A percentile compares a stretch with the other conserved stretches of the same genome.
Evolutionary conservation across 2,888 invertebrate species (phyloP).

Genomic region (Eutolmus rufibarbis): DNA sequence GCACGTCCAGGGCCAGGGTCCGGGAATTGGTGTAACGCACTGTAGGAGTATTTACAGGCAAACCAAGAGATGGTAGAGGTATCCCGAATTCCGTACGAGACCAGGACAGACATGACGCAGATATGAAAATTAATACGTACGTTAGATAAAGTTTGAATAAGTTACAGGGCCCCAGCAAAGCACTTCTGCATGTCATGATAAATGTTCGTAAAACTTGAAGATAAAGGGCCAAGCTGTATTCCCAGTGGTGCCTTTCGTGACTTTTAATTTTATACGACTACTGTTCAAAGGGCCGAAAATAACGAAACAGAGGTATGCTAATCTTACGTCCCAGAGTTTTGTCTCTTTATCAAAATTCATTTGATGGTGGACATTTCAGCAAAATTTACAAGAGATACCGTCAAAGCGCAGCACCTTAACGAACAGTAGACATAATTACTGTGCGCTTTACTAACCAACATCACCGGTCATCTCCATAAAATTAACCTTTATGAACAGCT

Average conservation of each 20-base stretch:
- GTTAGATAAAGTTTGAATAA: slow-evolving; percentile 38
- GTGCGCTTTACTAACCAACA: not conserved
- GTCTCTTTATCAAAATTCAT: not conserved
- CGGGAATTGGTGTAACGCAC: not conserved
- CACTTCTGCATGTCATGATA: slow-evolving; percentile 26
- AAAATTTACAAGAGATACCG: not conserved
- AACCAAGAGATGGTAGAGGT: not conserved
- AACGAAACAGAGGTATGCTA: not conserved
- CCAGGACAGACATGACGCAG: slow-evolving; percentile 1
- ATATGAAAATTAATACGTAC: slow-evolving; percentile 38
- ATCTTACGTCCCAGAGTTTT: not conserved
- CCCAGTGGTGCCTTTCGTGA: slow-evolving; percentile 1
- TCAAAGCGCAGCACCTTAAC: not conserved
- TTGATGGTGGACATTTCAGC: not conserved
- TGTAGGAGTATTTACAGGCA: not conserved
- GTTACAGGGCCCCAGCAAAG: slow-evolving; percentile 6
- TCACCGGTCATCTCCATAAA: not conserved
- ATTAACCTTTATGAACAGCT: not conserved
- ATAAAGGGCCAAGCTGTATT: slow-evolving; percentile 23
- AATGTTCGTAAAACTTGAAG: slow-evolving; percentile 30
- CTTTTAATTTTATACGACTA: slow-evolving; percentile 35
- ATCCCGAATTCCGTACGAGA: not conserved
- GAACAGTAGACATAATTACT: not conserved
- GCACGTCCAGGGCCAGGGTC: not conserved
- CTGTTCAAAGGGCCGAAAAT: slow-evolving; percentile 17